Percentiles rank a stretch among this genome's conserved stretches.
Evolutionary conservation across 2,888 invertebrate genomes (phyloP).

Genomic region (Acrobasis repandana): DNA sequence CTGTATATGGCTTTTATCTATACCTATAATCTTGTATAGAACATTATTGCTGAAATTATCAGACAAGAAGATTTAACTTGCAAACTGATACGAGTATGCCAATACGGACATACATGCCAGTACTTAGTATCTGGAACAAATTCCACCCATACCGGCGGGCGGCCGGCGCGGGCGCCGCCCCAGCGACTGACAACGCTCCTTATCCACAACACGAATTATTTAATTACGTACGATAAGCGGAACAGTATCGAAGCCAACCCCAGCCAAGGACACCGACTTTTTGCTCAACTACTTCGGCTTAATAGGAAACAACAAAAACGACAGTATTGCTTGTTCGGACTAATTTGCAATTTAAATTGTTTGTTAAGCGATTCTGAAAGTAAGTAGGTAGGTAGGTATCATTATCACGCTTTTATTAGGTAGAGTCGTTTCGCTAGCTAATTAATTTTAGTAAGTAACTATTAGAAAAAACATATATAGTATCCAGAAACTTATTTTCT

Average conservation of each 20-base stretch:
- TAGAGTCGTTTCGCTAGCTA: background rate
- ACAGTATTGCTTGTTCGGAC: conserved; percentile 2
- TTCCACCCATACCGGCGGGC: background rate
- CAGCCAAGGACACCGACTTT: conserved; percentile 7
- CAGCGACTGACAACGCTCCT: background rate
- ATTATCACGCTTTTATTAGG: background rate
- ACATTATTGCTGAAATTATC: too few relatives aligned
- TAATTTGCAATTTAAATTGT: conserved; percentile 14
- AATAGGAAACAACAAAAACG: conserved; percentile 7
- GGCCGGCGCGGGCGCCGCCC: background rate
- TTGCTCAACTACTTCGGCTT: conserved; percentile 1
- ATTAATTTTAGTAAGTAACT: background rate
- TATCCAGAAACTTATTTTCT: too few relatives aligned
- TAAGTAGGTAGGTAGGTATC: background rate
- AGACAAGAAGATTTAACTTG: too few relatives aligned
- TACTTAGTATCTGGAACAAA: background rate
- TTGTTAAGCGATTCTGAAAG: background rate
- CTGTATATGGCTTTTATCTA: too few relatives aligned
- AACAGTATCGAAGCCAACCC: conserved; percentile 10
- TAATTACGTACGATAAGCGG: conserved; percentile 6
- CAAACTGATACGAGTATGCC: too few relatives aligned
- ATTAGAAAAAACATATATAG: too few relatives aligned
- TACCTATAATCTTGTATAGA: too few relatives aligned
- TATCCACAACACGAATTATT: background rate
- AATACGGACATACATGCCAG: too few relatives aligned